Base-by-base conservation (phyloP, 2,888 invertebrate species). In the Drosophila siamana region DNA sequence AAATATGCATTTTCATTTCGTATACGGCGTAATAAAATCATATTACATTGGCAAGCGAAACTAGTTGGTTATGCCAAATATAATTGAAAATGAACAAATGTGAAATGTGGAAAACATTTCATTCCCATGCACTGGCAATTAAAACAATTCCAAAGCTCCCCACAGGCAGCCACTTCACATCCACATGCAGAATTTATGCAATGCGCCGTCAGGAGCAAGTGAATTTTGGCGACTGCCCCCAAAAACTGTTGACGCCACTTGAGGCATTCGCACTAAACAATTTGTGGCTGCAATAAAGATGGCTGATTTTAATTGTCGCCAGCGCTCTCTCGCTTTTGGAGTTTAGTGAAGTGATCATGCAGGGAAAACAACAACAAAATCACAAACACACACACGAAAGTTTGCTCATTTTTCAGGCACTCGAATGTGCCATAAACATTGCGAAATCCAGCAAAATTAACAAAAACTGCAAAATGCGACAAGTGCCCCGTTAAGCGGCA, bases 391-490 rank as follows among this genome's bases (percentile, higher is more conserved):
- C 41, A 41, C 13, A 38, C 13, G 8, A 15, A 15, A 15, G n/a
- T 15, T 15, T 38, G 36, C 8, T 33, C 44, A 38, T 50, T 62
- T 47, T 30, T 46, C 63, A 56, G 69, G 13, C 66, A 67, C 66
- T 67, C 44, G 48, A 67, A 67, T 50, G 38, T 69, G 69, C 69
- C 66, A 67, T 44, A 50, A 67, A 67, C 69, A 67, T 67, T 59
- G 69, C 38, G 50, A 69, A 69, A 48, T 36, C 48, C 44, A 0
- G 30, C 48, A 57, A 57, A 59, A 57, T 68, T 48, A 69, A 69
- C 69, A 67, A 48, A 57, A 60, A 41, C 36, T 22, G 16, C 6
- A 43, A 57, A 69, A 59, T 69, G 48, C 57, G 69, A 33, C 66
- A 67, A 66, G 69, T 67, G 60, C 60, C 48, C 38, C 2, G 47